These are phyloP conservation scores for Tetramorium bicarinatum DNA, from an alignment of 2,888 invertebrate genomes.

Conservation along the genomic window DNA sequence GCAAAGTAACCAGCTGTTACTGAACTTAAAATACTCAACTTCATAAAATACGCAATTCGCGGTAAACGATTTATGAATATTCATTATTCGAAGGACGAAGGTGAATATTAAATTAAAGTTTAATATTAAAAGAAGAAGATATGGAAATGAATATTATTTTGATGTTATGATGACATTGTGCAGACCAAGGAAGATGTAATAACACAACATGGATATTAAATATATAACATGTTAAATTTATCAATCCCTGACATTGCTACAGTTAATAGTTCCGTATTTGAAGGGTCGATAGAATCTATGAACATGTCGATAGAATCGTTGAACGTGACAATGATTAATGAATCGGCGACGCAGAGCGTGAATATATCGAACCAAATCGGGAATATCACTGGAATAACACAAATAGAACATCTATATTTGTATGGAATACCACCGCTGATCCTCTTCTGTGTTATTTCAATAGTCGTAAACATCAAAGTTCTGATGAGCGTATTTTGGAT, in stretches of 20 bases:
- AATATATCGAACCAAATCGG: not conserved
- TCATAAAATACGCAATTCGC: not conserved
- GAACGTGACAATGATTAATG: constrained; percentile 13
- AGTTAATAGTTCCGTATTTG: not conserved
- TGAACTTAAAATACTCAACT: not conserved
- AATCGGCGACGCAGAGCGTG: not conserved
- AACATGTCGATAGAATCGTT: not conserved
- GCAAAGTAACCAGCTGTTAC: not conserved
- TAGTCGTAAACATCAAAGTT: constrained; percentile 88
- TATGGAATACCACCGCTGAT: constrained; percentile 84
- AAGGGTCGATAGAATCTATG: constrained; percentile 14
- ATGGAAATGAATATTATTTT: not conserved
- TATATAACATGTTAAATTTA: not conserved
- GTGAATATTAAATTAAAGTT: not conserved
- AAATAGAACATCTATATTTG: constrained; percentile 57
- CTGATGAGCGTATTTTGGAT: constrained; percentile 88
- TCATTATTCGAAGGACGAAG: not conserved
- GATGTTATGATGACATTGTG: not conserved
- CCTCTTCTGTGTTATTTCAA: constrained; percentile 87
- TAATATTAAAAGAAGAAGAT: not conserved
- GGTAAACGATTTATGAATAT: not conserved
- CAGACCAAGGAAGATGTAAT: not conserved
- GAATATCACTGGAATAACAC: constrained; percentile 22
- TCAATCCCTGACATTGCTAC: not conserved
- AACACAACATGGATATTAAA: not conserved